Base-by-base conservation (phyloP, 2,113 vertebrate genomes). In the Cryptomyrus ogoouensis region DNA sequence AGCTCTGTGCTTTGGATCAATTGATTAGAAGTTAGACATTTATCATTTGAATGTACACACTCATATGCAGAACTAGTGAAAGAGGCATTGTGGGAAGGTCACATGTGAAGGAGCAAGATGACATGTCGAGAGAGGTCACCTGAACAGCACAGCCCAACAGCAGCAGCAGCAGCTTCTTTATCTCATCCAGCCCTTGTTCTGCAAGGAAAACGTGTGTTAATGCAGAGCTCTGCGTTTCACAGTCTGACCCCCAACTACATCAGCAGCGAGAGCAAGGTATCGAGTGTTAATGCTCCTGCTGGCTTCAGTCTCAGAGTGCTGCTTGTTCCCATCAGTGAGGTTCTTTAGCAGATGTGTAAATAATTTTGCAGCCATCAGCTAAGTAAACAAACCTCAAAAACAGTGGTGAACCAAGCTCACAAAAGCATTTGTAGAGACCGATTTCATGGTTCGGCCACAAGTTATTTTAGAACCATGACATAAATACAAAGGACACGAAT, bases 101-200 rank as follows among this genome's bases (percentile, higher is more conserved):
- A 46, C 77, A 9, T 3, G 15, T 42, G 39, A 19, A 39, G 17
- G 8, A 39, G 35, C 31, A 47, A 3, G 80, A 12, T 10, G 80
- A 24, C 77, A 21, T 39, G n/a, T 70, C 9, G 0, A 70, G 83
- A 84, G 44, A 19, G 91, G 94, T 94, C 93, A 99, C 98, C 97
- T 99, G 98, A 93, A 99, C 98, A 17, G 98, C 98, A 95, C 98
- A 99, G 88, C 98, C 98, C 50, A 99, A 95, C 56, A 99, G 94
- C 87, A 99, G 97, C 92, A 99, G 93, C 86, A 99, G 94, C 2
- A 99, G 94, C 89, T 99, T 99, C 94, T 97, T 98, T 94, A 98
- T 94, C 95, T 99, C 98, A 90, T 98, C 97, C 90, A 99, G 96
- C 89, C 97, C 97, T 96, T 97, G 97, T 91, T 98, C 98, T 99